phyloP scores from a whole-genome alignment of 2,888 invertebrate genomes.

The Neoscelio sp. region DNA sequence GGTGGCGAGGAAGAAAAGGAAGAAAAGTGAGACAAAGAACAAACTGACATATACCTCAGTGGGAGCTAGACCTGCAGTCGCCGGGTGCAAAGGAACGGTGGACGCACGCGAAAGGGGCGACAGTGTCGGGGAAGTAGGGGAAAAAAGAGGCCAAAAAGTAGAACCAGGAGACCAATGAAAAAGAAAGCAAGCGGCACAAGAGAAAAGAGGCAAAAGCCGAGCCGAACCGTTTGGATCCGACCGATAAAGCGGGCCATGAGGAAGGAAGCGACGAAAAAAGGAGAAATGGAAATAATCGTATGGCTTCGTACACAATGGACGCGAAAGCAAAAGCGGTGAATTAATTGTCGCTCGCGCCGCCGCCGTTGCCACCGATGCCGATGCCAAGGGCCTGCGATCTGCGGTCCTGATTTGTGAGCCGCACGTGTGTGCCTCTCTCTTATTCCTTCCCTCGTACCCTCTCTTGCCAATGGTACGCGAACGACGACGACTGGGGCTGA shows the following conservation, averaged over 20 bases:
- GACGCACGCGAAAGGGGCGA: conserved; percentile 59
- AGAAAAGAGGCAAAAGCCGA: conserved; percentile 7
- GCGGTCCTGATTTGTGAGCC: conserved; percentile 78
- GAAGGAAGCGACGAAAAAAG: conserved; percentile 63
- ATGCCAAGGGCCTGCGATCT: conserved; percentile 65
- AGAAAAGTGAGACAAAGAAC: conserved; percentile 18
- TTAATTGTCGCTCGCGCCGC: conserved; percentile 81
- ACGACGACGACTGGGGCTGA: conserved; percentile 71
- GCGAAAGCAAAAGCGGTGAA: conserved; percentile 79
- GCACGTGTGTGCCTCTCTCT: conserved; percentile 75
- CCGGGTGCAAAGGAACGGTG: neutral
- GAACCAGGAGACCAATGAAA: conserved; percentile 11
- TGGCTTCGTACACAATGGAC: conserved; percentile 70
- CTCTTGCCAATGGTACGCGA: conserved; percentile 47
- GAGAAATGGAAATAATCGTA: conserved; percentile 69
- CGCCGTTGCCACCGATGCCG: conserved; percentile 71
- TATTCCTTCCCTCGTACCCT: conserved; percentile 53
- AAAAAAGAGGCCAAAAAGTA: conserved; percentile 15
- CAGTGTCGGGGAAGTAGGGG: conserved; percentile 54
- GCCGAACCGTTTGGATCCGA: conserved; percentile 54
- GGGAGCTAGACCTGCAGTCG: neutral
- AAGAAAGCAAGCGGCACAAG: conserved; percentile 18
- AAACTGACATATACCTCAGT: neutral
- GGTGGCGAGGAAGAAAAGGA: conserved; percentile 20
- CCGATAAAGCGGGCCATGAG: conserved; percentile 68